Percentiles rank a stretch among this genome's conserved stretches.
phyloP scores from a whole-genome alignment of 1,140 invertebrate species.

The Laupala kohalensis region DNA sequence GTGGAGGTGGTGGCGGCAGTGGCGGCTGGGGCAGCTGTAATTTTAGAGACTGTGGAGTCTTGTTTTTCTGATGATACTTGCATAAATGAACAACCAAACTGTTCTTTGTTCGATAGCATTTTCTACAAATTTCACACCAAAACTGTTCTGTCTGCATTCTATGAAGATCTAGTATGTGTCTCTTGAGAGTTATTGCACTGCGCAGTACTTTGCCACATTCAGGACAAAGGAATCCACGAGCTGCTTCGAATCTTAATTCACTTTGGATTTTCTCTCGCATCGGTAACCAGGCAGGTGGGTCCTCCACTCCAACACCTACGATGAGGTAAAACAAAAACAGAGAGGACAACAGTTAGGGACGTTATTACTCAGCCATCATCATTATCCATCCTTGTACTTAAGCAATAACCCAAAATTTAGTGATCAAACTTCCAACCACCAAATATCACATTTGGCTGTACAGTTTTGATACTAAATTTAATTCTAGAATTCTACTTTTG shows the following conservation, averaged over 20 bases:
- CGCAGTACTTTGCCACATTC: slow-evolving; percentile 21
- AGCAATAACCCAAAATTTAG: background rate
- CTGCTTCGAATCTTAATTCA: slow-evolving; percentile 5
- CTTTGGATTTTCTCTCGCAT: slow-evolving; percentile 10
- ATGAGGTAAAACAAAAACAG: background rate
- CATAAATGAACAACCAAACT: slow-evolving; percentile 26
- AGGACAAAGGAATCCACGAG: slow-evolving; percentile 14
- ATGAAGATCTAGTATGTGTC: slow-evolving; percentile 22
- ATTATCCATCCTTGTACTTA: background rate
- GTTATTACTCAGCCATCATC: background rate
- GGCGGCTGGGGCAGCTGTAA: background rate
- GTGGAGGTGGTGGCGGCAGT: background rate
- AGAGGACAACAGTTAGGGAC: background rate
- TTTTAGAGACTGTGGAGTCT: background rate
- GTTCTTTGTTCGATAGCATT: slow-evolving; percentile 25
- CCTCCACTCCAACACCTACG: background rate
- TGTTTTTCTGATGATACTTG: slow-evolving; percentile 26
- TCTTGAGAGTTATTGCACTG: slow-evolving; percentile 20
- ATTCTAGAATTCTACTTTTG: too few species aligned
- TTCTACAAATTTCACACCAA: slow-evolving; percentile 25
- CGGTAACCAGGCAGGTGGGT: slow-evolving; percentile 2
- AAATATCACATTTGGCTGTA: too few species aligned
- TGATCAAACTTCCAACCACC: background rate
- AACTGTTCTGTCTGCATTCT: slow-evolving; percentile 24
- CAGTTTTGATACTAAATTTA: too few species aligned